A percentile compares a stretch with the other conserved stretches of the same genome.
phyloP scores from a whole-genome alignment of 2,113 vertebrate species.

The Natator depressus region DNA sequence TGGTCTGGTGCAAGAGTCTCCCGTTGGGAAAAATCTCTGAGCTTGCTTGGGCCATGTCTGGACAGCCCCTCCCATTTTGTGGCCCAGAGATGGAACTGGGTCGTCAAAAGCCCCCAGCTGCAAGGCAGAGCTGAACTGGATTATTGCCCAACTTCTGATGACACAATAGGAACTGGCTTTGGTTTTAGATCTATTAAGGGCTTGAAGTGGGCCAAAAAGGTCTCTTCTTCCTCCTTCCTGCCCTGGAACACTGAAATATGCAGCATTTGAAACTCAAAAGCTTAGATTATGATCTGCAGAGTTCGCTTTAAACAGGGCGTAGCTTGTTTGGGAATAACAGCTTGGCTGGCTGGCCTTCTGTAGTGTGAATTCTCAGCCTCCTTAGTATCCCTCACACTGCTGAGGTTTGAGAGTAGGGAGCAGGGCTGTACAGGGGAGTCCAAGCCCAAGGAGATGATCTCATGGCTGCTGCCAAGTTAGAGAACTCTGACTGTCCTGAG shows the following conservation, averaged over 20 bases:
- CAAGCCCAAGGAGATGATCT: neutral
- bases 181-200: neutral
- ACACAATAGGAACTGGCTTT: neutral
- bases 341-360: neutral
- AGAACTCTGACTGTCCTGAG: neutral
- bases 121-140: rapidly evolving
- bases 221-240: neutral
- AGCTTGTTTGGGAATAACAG: rapidly evolving
- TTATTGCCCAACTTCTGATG: rapidly evolving
- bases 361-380: neutral
- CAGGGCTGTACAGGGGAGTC: neutral
- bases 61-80: neutral
- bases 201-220: neutral
- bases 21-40: neutral
- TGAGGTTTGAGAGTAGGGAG: neutral
- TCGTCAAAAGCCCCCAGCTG: neutral
- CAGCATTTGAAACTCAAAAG: rapidly evolving
- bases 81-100: neutral
- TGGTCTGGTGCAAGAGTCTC: neutral
- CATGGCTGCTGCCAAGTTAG: neutral
- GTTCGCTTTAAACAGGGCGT: neutral
- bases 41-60: neutral
- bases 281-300: rapidly evolving
- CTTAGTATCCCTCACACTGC: neutral
- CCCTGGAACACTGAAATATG: rapidly evolving